Evolutionary conservation across 2,113 vertebrate genomes (phyloP).

Genomic region (Candoia aspera): DNA sequence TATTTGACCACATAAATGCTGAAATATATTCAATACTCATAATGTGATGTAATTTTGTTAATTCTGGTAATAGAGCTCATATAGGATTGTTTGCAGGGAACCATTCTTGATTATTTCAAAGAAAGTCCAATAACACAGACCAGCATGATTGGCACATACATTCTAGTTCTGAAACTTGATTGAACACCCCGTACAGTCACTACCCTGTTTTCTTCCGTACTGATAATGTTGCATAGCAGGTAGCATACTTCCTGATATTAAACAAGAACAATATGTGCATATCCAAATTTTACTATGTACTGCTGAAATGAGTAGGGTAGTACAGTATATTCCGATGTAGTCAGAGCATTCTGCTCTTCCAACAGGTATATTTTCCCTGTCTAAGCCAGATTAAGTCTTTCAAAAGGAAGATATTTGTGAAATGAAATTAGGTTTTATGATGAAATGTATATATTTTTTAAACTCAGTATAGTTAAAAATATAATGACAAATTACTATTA

Average conservation of each 20-base stretch:
- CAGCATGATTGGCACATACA: not conserved
- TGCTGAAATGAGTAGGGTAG: not conserved
- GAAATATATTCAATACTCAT: not conserved
- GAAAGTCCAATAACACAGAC: not conserved
- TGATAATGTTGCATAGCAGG: not conserved
- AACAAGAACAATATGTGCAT: not conserved
- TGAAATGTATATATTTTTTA: not conserved
- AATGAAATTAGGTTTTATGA: not conserved
- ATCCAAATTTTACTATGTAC: not conserved
- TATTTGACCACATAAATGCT: not conserved
- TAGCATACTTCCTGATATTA: not conserved
- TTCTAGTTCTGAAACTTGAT: not conserved
- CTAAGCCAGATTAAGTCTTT: not conserved
- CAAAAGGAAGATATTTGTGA: conserved; percentile 6
- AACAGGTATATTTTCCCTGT: not conserved
- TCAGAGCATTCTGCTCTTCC: not conserved
- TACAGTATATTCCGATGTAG: conserved; percentile 1
- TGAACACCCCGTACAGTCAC: not conserved
- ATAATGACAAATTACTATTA: not conserved
- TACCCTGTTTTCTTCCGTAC: not conserved
- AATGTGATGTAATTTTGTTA: not conserved
- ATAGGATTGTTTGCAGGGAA: not conserved
- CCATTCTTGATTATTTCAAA: not conserved
- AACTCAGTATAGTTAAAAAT: not conserved
- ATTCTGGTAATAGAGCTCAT: not conserved